A percentile compares a stretch with the other conserved stretches of the same genome.
Conservation (phyloP, 1,140 invertebrate genomes). For the Philopotamus ludificatus region DNA sequence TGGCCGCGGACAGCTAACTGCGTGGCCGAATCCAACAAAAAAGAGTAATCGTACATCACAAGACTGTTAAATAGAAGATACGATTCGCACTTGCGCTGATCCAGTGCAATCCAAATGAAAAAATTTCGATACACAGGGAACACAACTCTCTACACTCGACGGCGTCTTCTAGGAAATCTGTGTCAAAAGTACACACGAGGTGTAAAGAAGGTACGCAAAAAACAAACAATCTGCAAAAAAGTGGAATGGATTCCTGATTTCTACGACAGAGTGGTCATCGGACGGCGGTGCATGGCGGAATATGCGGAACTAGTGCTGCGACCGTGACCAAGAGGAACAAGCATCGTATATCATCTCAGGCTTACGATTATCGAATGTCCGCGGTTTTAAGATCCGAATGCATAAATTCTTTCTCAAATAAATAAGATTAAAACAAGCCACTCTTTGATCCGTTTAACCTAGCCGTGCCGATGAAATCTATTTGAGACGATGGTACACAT, state of each 20-base stretch:
- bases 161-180: background rate
- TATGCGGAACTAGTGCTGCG: background rate
- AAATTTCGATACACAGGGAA: background rate
- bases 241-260: background rate
- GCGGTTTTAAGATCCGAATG: background rate
- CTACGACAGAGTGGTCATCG: background rate
- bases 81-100: background rate
- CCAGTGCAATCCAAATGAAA: background rate
- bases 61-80: background rate
- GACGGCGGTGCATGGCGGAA: background rate
- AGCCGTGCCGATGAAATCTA: background rate
- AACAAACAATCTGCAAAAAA: slow-evolving; percentile 5
- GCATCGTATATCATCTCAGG: background rate
- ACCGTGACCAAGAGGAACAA: background rate
- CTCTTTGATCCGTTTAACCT: background rate
- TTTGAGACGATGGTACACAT: background rate
- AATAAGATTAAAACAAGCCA: no score
- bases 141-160: background rate
- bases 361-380: background rate
- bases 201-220: slow-evolving; percentile 16
- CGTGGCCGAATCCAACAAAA: no score
- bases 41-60: background rate
- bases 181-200: slow-evolving; percentile 20
- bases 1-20: no score
- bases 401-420: background rate